These are phyloP conservation scores for Triplophysa dalaica DNA, from an alignment of 2,113 vertebrate species.

Conservation along the genomic window DNA sequence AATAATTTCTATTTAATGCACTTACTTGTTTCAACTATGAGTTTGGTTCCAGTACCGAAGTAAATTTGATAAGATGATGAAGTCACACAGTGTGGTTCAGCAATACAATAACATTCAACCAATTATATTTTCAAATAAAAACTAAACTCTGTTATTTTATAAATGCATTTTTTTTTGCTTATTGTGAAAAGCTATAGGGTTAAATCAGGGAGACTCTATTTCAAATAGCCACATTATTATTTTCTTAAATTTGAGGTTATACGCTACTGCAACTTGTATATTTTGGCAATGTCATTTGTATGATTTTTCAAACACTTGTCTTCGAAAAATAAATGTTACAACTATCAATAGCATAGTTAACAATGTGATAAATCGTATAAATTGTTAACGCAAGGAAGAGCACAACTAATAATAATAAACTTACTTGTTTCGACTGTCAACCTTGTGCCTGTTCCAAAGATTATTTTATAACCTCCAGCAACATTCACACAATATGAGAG, in stretches of 20 bases:
- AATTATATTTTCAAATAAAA: neutral
- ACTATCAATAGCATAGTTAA: neutral
- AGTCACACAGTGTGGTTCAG: constrained; percentile 44
- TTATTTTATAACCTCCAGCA: constrained; percentile 46
- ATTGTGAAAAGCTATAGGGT: too few species aligned
- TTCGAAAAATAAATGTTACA: neutral
- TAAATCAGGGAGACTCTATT: too few species aligned
- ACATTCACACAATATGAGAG: constrained; percentile 46
- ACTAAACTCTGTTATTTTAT: too few species aligned
- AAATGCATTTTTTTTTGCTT: too few species aligned
- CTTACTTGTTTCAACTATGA: constrained; percentile 40
- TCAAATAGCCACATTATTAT: too few species aligned
- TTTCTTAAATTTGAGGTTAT: too few species aligned
- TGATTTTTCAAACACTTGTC: neutral
- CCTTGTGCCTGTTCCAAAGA: constrained; percentile 49
- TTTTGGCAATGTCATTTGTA: too few species aligned
- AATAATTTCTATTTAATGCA: neutral
- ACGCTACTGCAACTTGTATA: too few species aligned
- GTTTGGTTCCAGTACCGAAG: constrained; percentile 41
- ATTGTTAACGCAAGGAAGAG: neutral
- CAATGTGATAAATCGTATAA: neutral
- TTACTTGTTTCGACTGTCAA: constrained; percentile 51
- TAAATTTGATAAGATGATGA: constrained; percentile 9
- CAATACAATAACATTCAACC: constrained; percentile 38
- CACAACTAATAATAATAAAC: constrained; percentile 10